Evolutionary conservation across 2,797 vertebrate species (phyloP).

Genomic region (Rallus crepitans): DNA sequence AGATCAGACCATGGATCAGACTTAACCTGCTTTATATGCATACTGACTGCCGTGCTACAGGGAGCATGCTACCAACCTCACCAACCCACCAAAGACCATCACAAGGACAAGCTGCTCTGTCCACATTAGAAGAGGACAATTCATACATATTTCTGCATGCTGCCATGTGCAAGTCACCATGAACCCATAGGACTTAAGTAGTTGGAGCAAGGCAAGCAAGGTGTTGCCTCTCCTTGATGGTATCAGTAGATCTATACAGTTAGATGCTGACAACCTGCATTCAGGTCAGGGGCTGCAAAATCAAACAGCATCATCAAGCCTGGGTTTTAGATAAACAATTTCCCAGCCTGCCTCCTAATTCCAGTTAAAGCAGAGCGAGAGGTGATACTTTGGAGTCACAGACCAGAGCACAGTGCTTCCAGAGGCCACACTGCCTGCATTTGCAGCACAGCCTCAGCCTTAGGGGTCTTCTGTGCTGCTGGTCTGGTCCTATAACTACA

Average conservation of each 20-base stretch:
- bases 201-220: neutral
- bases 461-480: neutral
- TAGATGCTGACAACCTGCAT: neutral
- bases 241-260: neutral
- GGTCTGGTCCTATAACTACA: slow-evolving; percentile 48
- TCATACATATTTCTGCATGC: neutral
- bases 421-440: neutral
- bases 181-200: neutral
- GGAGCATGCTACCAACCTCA: neutral
- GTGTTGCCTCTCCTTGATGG: neutral
- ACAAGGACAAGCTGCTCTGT: neutral
- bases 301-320: neutral
- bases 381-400: neutral
- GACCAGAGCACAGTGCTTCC: neutral
- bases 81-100: neutral
- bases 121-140: neutral
- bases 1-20: neutral
- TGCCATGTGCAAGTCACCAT: rapidly evolving
- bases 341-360: neutral
- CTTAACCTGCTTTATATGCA: neutral
- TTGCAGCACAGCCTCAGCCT: neutral
- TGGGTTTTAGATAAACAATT: neutral
- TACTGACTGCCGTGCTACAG: neutral
- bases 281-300: neutral
- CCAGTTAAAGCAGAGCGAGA: neutral